Evolutionary conservation across 2,797 vertebrate genomes (phyloP).

Genomic region (Octomys mimax): DNA sequence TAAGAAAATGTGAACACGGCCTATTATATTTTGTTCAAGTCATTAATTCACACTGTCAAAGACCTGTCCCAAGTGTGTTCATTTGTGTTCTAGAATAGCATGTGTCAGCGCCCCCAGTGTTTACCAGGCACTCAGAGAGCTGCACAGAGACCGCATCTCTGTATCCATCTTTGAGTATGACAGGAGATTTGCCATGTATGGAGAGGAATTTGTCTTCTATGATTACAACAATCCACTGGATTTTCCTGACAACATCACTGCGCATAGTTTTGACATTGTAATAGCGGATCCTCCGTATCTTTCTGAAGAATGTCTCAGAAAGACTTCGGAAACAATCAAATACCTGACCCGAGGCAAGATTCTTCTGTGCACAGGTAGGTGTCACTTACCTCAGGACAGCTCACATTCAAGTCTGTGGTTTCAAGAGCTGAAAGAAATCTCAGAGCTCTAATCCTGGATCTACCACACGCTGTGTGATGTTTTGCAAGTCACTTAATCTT

Average conservation of each 20-base stretch:
- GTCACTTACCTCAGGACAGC: neutral
- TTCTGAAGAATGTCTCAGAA: conserved; percentile 95
- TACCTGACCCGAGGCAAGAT: conserved; percentile 95
- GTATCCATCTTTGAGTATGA: conserved; percentile 94
- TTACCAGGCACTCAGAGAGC: conserved; percentile 96
- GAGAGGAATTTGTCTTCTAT: conserved; percentile 96
- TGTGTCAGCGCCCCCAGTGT: conserved; percentile 96
- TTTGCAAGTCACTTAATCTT: neutral
- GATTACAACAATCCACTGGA: conserved; percentile 95
- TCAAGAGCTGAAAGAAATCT: neutral
- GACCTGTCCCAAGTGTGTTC: neutral
- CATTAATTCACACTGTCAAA: neutral
- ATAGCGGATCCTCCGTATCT: conserved; percentile 97
- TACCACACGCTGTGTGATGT: neutral
- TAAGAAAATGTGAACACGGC: neutral
- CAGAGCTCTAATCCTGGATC: neutral
- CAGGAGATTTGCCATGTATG: conserved; percentile 94
- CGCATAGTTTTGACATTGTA: conserved; percentile 95
- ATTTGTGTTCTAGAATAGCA: conserved; percentile 91
- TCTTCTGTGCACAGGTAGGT: conserved; percentile 96
- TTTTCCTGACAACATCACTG: conserved; percentile 86
- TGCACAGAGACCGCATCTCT: conserved; percentile 85
- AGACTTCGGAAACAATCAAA: conserved; percentile 93
- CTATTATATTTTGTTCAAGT: neutral
- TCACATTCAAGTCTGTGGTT: neutral